phyloP scores from a whole-genome alignment of 2,113 vertebrate genomes.

The Meleagris gallopavo region DNA sequence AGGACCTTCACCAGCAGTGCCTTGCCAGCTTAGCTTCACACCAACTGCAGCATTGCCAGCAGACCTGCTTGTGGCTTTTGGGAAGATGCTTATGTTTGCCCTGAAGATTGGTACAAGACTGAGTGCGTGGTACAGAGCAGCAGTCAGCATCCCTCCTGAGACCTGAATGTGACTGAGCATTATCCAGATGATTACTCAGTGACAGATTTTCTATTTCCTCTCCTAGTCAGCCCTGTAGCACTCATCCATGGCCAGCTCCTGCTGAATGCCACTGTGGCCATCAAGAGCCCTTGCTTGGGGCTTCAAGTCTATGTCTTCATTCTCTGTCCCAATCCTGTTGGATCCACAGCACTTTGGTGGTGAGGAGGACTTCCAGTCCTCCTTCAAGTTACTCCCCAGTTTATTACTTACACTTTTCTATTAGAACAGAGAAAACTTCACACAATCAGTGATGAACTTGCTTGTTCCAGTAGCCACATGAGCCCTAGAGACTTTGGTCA shows the following conservation, averaged over 20 bases:
- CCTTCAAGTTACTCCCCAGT: neutral
- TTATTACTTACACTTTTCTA: neutral
- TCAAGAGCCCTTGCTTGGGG: neutral
- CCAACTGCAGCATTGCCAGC: neutral
- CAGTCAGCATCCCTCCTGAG: fast-evolving
- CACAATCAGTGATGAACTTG: fast-evolving
- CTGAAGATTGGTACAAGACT: neutral
- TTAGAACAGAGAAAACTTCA: neutral
- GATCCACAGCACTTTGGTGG: neutral
- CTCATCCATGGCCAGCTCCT: neutral
- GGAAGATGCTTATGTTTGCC: neutral
- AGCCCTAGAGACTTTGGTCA: neutral
- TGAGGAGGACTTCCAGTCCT: neutral
- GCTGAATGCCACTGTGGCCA: too few species aligned
- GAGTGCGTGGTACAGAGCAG: fast-evolving
- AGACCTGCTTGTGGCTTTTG: fast-evolving
- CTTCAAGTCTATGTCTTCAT: neutral
- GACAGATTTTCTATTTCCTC: neutral
- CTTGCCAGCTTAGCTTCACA: neutral
- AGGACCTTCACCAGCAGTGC: neutral
- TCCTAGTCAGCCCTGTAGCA: neutral
- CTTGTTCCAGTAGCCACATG: neutral
- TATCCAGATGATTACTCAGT: neutral
- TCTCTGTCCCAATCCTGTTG: neutral
- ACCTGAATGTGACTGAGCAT: neutral